Conservation (phyloP, 2,113 vertebrate species). For the Lucifuga dentata region DNA sequence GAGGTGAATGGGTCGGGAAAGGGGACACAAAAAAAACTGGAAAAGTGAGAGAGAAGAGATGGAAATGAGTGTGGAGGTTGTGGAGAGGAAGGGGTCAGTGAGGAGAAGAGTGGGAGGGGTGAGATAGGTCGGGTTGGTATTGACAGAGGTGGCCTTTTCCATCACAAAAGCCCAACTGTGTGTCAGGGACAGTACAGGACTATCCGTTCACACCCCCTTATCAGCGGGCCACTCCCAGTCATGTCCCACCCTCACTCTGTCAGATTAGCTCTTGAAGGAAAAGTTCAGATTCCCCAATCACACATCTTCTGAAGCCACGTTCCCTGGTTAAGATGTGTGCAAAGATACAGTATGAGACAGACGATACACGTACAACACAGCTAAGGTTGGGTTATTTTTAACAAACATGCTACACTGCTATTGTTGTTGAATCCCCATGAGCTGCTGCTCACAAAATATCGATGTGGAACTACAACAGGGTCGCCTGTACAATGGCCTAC, state of each 20-base stretch:
- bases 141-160: constrained; percentile 44
- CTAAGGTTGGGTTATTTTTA: constrained; percentile 24
- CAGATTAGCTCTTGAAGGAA: constrained; percentile 48
- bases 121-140: constrained; percentile 16
- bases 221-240: constrained; percentile 35
- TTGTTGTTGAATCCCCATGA: background rate
- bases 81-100: constrained; percentile 8
- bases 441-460: background rate
- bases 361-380: constrained; percentile 14
- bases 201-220: constrained; percentile 59
- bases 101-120: constrained; percentile 21
- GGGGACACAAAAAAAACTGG: constrained; percentile 14
- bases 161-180: constrained; percentile 70
- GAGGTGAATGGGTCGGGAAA: constrained; percentile 37
- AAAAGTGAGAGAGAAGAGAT: constrained; percentile 3
- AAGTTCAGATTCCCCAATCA: constrained; percentile 56
- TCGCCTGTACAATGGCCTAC: background rate
- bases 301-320: constrained; percentile 54
- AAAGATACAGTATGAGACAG: constrained; percentile 56
- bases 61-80: constrained; percentile 19
- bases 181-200: constrained; percentile 46
- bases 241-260: constrained; percentile 29
- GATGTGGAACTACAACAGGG: background rate
- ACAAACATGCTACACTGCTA: background rate
- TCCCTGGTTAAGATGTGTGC: constrained; percentile 56